Conservation (phyloP, 2,113 vertebrate genomes). For the Excalfactoria chinensis region DNA sequence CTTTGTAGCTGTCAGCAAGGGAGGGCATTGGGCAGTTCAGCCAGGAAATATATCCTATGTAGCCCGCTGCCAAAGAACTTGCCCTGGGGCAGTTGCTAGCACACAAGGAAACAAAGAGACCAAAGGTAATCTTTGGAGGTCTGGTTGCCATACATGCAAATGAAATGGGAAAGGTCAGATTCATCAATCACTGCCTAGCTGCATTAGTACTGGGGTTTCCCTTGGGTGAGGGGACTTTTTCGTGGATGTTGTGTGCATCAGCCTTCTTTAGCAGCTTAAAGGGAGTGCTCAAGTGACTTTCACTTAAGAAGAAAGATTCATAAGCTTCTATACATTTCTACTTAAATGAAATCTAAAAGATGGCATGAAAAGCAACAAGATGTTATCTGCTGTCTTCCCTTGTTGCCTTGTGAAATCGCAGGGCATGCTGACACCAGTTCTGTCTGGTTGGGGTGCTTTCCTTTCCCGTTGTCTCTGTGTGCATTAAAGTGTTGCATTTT, state of each 20-base stretch:
- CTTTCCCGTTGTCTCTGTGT: neutral
- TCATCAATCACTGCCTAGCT: neutral
- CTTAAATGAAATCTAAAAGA: neutral
- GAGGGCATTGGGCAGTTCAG: neutral
- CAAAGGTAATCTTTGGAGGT: neutral
- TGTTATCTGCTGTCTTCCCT: neutral
- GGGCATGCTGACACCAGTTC: fast-evolving
- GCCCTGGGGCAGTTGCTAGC: fast-evolving
- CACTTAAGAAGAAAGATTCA: neutral
- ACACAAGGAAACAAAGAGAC: neutral
- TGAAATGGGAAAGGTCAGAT: neutral
- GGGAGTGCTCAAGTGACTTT: neutral
- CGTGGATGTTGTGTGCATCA: neutral
- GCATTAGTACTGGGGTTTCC: fast-evolving
- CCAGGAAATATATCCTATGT: neutral
- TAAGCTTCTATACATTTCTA: neutral
- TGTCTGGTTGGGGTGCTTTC: fast-evolving
- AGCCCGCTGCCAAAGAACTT: neutral
- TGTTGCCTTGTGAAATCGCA: neutral
- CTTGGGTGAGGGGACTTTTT: neutral
- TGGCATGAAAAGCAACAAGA: neutral
- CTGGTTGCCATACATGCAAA: neutral
- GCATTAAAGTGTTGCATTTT: neutral
- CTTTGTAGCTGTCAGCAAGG: neutral
- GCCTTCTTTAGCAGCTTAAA: neutral